Conservation (phyloP, 2,888 invertebrate genomes). For the Trachelus tabidus region DNA sequence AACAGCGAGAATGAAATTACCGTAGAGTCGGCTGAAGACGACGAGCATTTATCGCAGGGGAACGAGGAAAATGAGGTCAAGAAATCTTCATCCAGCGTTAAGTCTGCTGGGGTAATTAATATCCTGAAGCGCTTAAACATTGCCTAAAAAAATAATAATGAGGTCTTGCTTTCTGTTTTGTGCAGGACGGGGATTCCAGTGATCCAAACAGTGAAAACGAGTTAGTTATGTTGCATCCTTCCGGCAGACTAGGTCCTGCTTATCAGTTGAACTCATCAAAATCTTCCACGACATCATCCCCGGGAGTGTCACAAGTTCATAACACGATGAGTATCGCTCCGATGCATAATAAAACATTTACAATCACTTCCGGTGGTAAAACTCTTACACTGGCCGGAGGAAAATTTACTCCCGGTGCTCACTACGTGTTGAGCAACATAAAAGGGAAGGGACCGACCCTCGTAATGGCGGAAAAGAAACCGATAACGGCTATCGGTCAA, state of each 20-base stretch:
- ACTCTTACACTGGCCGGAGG: slow-evolving; percentile 49
- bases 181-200: slow-evolving; percentile 27
- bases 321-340: slow-evolving; percentile 27
- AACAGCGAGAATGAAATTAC: slow-evolving; percentile 23
- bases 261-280: not conserved
- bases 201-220: slow-evolving; percentile 23
- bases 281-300: not conserved
- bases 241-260: not conserved
- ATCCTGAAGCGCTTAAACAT: not conserved
- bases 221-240: slow-evolving; percentile 1
- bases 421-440: slow-evolving; percentile 50
- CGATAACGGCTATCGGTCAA: slow-evolving; percentile 21
- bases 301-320: not conserved
- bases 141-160: not conserved
- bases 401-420: slow-evolving; percentile 41
- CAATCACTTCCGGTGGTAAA: slow-evolving; percentile 48
- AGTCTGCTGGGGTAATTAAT: not conserved
- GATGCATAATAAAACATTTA: slow-evolving; percentile 45
- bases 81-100: not conserved
- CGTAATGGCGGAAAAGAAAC: slow-evolving; percentile 35
- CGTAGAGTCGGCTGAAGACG: slow-evolving; percentile 22
- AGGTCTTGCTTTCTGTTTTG: not conserved
- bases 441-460: slow-evolving; percentile 45
- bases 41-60: slow-evolving; percentile 4
- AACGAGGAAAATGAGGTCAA: slow-evolving; percentile 12